Conservation (phyloP, 2,888 invertebrate genomes). For the Carterocephalus palaemon region DNA sequence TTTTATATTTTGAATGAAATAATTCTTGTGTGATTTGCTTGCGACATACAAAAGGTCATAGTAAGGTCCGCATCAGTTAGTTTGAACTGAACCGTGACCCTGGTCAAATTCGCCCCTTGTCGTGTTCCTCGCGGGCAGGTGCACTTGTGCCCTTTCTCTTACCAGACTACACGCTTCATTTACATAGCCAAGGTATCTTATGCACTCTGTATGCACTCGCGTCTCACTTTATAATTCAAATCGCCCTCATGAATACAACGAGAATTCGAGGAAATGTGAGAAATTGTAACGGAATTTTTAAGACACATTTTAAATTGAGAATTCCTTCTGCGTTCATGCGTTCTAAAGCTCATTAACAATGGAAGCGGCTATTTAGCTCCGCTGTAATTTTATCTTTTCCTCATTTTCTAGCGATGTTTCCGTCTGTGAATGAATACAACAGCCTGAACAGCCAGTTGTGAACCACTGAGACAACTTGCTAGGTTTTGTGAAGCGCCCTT, state of each 20-base stretch:
- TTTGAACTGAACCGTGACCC: constrained; percentile 19
- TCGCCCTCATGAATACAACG: constrained; percentile 56
- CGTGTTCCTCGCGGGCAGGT: constrained; percentile 42
- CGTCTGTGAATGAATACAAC: constrained; percentile 35
- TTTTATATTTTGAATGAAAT: no score
- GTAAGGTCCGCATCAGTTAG: constrained; percentile 3
- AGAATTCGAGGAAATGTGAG: constrained; percentile 69
- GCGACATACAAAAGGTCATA: constrained; percentile 9
- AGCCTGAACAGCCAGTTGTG: constrained; percentile 41
- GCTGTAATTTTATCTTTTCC: constrained; percentile 24
- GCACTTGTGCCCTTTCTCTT: constrained; percentile 48
- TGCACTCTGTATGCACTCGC: constrained; percentile 70
- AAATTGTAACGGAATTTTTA: constrained; percentile 71
- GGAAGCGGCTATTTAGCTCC: constrained; percentile 26
- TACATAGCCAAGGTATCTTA: constrained; percentile 67
- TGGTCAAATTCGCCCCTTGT: constrained; percentile 17
- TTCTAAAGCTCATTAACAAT: constrained; percentile 28
- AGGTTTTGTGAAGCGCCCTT: constrained; percentile 43
- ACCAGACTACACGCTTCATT: constrained; percentile 59
- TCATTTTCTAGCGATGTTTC: constrained; percentile 27
- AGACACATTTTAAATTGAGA: constrained; percentile 31
- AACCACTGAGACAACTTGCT: constrained; percentile 43
- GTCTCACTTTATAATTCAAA: constrained; percentile 76
- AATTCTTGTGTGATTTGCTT: no score
- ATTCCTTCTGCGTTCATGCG: constrained; percentile 27